These are phyloP conservation scores for Noctua pronuba DNA, from an alignment of 2,888 invertebrate species.

Conservation along the genomic window DNA sequence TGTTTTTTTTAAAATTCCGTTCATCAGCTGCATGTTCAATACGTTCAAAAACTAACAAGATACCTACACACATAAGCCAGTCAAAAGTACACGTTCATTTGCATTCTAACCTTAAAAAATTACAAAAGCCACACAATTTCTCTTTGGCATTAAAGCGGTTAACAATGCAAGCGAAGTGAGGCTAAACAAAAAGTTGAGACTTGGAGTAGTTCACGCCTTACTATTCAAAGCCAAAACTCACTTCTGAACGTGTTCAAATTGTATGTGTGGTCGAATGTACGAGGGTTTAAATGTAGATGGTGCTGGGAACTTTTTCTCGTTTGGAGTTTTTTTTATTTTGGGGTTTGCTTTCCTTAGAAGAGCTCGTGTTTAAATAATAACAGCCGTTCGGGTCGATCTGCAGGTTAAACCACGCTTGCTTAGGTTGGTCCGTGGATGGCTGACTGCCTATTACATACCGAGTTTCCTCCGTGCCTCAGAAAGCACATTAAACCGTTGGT, in stretches of 20 bases:
- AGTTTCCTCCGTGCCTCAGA: too few relatives aligned
- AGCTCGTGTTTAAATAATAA: too few relatives aligned
- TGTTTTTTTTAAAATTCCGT: too few relatives aligned
- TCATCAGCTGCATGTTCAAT: too few relatives aligned
- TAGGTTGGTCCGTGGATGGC: background rate
- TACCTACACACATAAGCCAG: background rate
- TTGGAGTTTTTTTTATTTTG: slow-evolving; percentile 17
- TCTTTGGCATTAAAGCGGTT: slow-evolving; percentile 38
- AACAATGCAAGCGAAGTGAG: slow-evolving; percentile 36
- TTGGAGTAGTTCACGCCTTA: slow-evolving; percentile 48
- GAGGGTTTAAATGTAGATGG: slow-evolving; percentile 17
- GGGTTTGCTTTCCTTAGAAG: background rate
- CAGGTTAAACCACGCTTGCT: background rate
- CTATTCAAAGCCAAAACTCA: slow-evolving; percentile 50
- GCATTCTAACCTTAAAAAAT: slow-evolving; percentile 11
- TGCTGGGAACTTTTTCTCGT: slow-evolving; percentile 8
- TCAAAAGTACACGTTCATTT: slow-evolving; percentile 11
- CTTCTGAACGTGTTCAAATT: slow-evolving; percentile 46
- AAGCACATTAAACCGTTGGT: too few relatives aligned
- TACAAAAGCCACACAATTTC: slow-evolving; percentile 36
- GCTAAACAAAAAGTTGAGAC: slow-evolving; percentile 49
- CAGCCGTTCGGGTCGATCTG: too few relatives aligned
- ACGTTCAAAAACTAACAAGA: background rate
- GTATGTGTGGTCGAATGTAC: slow-evolving; percentile 40
- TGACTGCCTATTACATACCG: too few relatives aligned